A percentile compares a stretch with the other conserved stretches of the same genome.
Evolutionary conservation across 2,797 vertebrate genomes (phyloP).

Genomic region (Triplophysa bombifrons): DNA sequence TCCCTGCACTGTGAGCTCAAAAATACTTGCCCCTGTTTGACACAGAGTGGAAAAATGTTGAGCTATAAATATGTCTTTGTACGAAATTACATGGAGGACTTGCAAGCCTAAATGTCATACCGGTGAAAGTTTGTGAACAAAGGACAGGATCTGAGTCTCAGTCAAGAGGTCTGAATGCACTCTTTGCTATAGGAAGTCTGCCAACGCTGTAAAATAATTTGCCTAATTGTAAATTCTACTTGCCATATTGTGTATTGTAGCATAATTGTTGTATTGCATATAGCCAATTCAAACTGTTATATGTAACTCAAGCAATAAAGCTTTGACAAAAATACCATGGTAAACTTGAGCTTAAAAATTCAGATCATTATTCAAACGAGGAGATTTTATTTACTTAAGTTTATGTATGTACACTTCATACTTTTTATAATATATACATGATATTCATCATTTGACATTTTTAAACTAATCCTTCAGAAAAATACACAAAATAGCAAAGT

Average conservation of each 20-base stretch:
- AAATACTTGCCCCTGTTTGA: constrained; percentile 30
- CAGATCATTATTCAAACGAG: not conserved
- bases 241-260: constrained; percentile 79
- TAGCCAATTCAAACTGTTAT: constrained; percentile 73
- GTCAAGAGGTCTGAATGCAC: constrained; percentile 19
- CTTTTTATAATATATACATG: too few species aligned
- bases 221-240: constrained; percentile 76
- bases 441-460: too few species aligned
- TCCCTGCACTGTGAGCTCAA: constrained; percentile 43
- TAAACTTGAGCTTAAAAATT: not conserved
- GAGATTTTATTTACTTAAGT: too few species aligned
- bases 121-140: not conserved
- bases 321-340: constrained; percentile 67
- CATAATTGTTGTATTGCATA: constrained; percentile 80
- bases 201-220: constrained; percentile 72
- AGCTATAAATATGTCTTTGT: constrained; percentile 7
- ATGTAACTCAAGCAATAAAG: constrained; percentile 84
- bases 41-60: constrained; percentile 11
- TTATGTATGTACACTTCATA: too few species aligned
- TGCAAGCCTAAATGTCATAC: constrained; percentile 14
- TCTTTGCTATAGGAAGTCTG: constrained; percentile 59
- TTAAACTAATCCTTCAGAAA: too few species aligned
- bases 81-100: constrained; percentile 2
- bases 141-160: not conserved
- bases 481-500: too few species aligned